phyloP scores from a whole-genome alignment of 2,113 vertebrate species.

The Drymodes brunneopygia region DNA sequence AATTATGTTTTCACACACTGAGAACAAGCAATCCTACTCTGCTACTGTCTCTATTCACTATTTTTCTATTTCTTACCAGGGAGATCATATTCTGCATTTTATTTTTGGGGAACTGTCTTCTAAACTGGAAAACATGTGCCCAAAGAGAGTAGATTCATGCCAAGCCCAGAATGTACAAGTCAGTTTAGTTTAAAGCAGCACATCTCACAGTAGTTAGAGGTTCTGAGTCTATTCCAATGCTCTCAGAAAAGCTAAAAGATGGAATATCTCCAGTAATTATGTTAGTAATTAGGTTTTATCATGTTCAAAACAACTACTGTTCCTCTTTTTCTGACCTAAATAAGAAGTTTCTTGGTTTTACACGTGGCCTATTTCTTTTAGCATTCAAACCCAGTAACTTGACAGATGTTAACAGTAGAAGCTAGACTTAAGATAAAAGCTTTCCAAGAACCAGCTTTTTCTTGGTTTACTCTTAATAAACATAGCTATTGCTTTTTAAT shows the following conservation, averaged over 20 bases:
- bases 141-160: not conserved
- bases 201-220: not conserved
- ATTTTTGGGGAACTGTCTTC: not conserved
- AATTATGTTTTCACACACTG: not conserved
- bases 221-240: not conserved
- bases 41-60: not conserved
- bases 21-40: not conserved
- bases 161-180: not conserved
- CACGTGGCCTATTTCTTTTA: not conserved
- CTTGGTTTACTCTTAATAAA: not conserved
- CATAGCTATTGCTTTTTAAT: not conserved
- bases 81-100: not conserved
- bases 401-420: not conserved
- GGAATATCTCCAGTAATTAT: not conserved
- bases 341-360: not conserved
- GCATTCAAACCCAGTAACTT: not conserved
- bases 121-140: not conserved
- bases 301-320: not conserved
- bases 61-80: not conserved
- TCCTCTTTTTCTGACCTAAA: not conserved
- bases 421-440: not conserved
- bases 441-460: not conserved
- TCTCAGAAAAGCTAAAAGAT: not conserved
- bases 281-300: not conserved
- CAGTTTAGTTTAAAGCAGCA: not conserved